Percentiles rank a stretch among this genome's conserved stretches.
Evolutionary conservation across 2,888 invertebrate genomes (phyloP).

Genomic region (Alentia gelatinosa): DNA sequence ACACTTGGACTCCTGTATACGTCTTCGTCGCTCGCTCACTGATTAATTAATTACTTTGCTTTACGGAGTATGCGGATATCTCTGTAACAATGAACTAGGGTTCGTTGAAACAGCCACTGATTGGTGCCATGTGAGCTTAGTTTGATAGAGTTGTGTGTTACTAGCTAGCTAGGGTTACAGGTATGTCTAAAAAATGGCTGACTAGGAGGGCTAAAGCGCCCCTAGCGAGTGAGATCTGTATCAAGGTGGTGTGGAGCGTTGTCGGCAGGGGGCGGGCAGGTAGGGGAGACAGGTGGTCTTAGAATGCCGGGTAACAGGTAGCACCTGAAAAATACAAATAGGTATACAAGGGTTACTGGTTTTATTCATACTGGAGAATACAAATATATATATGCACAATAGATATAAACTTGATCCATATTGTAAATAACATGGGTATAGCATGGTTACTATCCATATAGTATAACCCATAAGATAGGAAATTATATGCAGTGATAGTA

Average conservation of each 20-base stretch:
- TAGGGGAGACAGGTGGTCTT: background rate
- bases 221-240: slow-evolving; percentile 13
- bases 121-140: background rate
- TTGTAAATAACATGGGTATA: too few relatives aligned
- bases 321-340: slow-evolving; percentile 2
- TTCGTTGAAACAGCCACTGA: background rate
- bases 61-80: background rate
- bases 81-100: slow-evolving; percentile 10
- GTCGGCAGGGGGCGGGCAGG: background rate
- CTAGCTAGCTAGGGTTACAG: background rate
- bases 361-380: too few relatives aligned
- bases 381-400: too few relatives aligned
- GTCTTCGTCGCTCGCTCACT: background rate
- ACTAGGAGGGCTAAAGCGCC: background rate
- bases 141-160: background rate
- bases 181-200: background rate
- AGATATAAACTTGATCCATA: too few relatives aligned
- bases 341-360: background rate
- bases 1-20: background rate
- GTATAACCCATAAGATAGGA: too few relatives aligned
- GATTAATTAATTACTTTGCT: background rate
- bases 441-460: too few relatives aligned
- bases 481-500: too few relatives aligned
- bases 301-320: background rate
- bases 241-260: background rate